Conservation (phyloP, 2,888 invertebrate genomes). For the Dastarcus helophoroides region DNA sequence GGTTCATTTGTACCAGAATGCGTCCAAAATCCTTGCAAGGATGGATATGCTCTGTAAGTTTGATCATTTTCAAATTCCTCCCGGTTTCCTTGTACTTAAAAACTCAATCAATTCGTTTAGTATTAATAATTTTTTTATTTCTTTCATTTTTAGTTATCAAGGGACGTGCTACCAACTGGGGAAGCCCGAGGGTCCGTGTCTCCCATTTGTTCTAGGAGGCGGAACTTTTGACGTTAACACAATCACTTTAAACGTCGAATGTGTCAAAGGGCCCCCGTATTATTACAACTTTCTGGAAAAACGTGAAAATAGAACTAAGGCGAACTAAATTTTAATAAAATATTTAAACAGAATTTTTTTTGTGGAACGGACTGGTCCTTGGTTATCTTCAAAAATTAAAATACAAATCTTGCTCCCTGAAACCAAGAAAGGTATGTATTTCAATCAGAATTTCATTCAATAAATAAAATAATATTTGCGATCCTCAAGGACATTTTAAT, state of each 20-base stretch:
- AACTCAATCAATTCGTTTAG: neutral
- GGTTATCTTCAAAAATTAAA: no score
- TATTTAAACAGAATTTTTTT: no score
- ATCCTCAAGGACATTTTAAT: no score
- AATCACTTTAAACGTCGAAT: constrained; percentile 45
- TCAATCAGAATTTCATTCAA: no score
- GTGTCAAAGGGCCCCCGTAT: constrained; percentile 31
- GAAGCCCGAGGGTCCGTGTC: constrained; percentile 36
- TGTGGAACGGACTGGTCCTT: no score
- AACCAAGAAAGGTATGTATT: no score
- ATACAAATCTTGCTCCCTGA: no score
- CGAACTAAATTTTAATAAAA: no score
- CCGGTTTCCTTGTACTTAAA: neutral
- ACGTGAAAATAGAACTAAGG: neutral
- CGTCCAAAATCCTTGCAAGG: constrained; percentile 48
- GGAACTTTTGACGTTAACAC: constrained; percentile 49
- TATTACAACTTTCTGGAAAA: constrained; percentile 2
- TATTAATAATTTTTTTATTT: no score
- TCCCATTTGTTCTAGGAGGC: constrained; percentile 32
- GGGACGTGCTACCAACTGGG: constrained; percentile 39
- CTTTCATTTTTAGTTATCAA: constrained; percentile 30
- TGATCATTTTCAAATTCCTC: no score
- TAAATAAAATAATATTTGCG: no score
- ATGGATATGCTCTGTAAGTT: constrained; percentile 38
- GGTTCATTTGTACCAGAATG: constrained; percentile 48